These are phyloP conservation scores for Drosophila arawakana DNA, from an alignment of 1,140 invertebrate species.

Conservation along the genomic window DNA sequence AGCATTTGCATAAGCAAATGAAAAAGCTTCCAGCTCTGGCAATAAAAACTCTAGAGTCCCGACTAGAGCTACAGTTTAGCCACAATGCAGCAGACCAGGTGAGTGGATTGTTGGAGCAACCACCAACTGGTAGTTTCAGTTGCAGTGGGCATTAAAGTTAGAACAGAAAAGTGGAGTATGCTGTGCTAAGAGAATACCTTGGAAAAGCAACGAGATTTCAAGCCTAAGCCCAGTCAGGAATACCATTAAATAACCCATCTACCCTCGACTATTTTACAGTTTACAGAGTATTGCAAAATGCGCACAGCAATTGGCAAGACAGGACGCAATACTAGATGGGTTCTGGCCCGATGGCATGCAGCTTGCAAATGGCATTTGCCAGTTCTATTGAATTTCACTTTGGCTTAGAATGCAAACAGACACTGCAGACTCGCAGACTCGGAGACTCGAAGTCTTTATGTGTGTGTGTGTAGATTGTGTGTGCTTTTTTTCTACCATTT, in stretches of 20 bases:
- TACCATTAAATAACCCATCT: background rate
- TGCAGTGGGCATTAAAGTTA: conserved; percentile 9
- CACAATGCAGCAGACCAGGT: conserved; percentile 19
- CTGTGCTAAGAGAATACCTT: background rate
- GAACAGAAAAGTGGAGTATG: conserved; percentile 2
- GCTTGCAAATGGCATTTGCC: conserved; percentile 42
- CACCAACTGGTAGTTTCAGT: conserved; percentile 15
- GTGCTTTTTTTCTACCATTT: conserved; percentile 2
- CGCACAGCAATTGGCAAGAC: conserved; percentile 36
- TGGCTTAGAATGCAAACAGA: conserved; percentile 50
- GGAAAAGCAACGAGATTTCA: background rate
- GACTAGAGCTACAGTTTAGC: background rate
- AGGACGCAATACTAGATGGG: conserved; percentile 35
- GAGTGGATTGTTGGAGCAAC: conserved; percentile 19
- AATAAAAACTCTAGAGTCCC: background rate
- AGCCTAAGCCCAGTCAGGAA: too few species aligned
- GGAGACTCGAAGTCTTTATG: background rate
- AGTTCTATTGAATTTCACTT: conserved; percentile 68
- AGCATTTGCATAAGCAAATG: conserved; percentile 40
- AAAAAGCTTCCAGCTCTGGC: conserved; percentile 1
- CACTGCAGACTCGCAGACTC: background rate
- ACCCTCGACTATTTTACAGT: background rate
- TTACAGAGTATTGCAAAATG: conserved; percentile 20
- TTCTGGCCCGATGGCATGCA: conserved; percentile 18
- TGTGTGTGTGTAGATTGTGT: background rate